A percentile compares a stretch with the other conserved stretches of the same genome.
Evolutionary conservation across 2,797 vertebrate species (phyloP).

Genomic region (Trachurus trachurus): DNA sequence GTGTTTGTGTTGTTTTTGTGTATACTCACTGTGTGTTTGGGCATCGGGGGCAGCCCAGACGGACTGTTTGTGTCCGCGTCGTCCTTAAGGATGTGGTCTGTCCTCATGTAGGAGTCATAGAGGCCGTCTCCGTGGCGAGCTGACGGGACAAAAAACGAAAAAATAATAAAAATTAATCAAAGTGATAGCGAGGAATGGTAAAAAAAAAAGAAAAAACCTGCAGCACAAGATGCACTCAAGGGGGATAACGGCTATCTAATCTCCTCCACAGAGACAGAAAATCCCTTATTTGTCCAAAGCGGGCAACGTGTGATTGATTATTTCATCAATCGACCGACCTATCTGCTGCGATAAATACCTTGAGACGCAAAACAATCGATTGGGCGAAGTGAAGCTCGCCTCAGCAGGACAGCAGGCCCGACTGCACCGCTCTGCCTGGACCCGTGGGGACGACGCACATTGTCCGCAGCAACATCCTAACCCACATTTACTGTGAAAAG

Average conservation of each 20-base stretch:
- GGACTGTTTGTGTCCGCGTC: slow-evolving; percentile 90
- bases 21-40: slow-evolving; percentile 92
- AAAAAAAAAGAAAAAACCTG: slow-evolving; percentile 5
- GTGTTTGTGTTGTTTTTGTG: slow-evolving; percentile 18
- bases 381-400: not conserved
- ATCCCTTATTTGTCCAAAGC: slow-evolving; percentile 24
- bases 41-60: slow-evolving; percentile 88
- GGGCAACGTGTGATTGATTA: slow-evolving; percentile 53
- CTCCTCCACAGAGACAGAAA: slow-evolving; percentile 5
- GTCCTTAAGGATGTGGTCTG: slow-evolving; percentile 93
- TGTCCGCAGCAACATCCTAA: slow-evolving; percentile 33
- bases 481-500: slow-evolving; percentile 45
- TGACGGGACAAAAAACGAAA: slow-evolving; percentile 66
- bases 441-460: not conserved
- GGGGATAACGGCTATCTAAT: slow-evolving; percentile 52
- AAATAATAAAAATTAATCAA: slow-evolving; percentile 8
- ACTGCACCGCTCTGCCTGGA: slow-evolving; percentile 12
- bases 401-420: slow-evolving; percentile 11
- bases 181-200: slow-evolving; percentile 2
- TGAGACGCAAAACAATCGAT: slow-evolving; percentile 32
- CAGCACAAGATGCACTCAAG: not conserved
- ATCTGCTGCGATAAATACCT: not conserved
- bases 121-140: slow-evolving; percentile 93
- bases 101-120: slow-evolving; percentile 97
- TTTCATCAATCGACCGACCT: slow-evolving; percentile 33